Conservation (phyloP, 2,888 invertebrate genomes). For the Nomada lathburiana region DNA sequence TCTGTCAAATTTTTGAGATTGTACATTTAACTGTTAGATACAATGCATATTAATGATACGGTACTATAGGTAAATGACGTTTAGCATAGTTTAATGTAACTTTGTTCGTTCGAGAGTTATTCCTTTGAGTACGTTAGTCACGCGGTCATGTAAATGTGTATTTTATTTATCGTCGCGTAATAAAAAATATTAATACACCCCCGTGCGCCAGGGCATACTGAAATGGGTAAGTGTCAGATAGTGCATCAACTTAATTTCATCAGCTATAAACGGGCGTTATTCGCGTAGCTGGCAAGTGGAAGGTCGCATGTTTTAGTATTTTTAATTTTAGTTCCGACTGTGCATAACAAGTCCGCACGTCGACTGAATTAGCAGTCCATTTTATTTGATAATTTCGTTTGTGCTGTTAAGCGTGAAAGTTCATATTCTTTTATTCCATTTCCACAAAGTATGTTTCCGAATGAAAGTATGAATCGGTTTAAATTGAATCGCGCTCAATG, state of each 20-base stretch:
- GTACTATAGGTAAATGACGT: background rate
- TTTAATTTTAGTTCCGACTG: conserved; percentile 3
- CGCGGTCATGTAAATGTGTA: conserved; percentile 20
- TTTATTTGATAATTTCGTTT: background rate
- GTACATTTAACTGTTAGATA: too few relatives aligned
- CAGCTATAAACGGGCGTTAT: conserved; percentile 12
- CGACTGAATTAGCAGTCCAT: background rate
- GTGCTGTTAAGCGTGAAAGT: background rate
- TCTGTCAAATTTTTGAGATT: too few relatives aligned
- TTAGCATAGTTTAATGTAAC: background rate
- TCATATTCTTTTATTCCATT: background rate
- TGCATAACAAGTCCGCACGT: background rate
- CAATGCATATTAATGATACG: too few relatives aligned
- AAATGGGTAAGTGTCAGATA: conserved; percentile 7
- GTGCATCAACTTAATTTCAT: conserved; percentile 24
- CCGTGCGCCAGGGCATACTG: background rate
- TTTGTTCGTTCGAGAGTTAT: background rate
- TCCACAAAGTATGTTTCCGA: too few relatives aligned
- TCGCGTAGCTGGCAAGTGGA: conserved; percentile 8
- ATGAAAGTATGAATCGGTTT: too few relatives aligned
- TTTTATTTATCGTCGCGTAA: conserved; percentile 7
- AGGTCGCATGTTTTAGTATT: conserved; percentile 10
- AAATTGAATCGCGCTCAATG: background rate
- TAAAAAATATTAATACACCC: conserved; percentile 9
- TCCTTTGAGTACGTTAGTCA: background rate